Percentiles rank a stretch among this genome's conserved stretches.
Conservation (phyloP, 2,888 invertebrate genomes). For the Norana najaformis region DNA sequence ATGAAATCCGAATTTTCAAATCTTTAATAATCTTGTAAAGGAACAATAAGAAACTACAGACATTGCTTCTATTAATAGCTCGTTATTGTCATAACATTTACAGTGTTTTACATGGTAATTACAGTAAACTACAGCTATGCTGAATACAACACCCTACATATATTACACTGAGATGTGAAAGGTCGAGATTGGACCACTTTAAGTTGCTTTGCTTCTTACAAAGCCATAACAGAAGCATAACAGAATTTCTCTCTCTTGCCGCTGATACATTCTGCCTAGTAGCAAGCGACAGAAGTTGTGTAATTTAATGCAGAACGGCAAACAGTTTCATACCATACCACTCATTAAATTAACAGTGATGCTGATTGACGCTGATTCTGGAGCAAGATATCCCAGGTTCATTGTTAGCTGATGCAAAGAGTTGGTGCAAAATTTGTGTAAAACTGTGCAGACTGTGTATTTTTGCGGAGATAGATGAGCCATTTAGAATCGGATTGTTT, state of each 20-base stretch:
- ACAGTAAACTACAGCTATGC: neutral
- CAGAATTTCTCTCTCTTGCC: too few relatives aligned
- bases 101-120: neutral
- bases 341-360: too few relatives aligned
- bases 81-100: neutral
- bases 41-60: neutral
- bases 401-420: neutral
- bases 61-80: slow-evolving; percentile 3
- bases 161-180: slow-evolving; percentile 21
- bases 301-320: too few relatives aligned
- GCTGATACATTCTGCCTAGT: neutral
- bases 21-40: neutral
- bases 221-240: too few relatives aligned
- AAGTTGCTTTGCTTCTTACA: neutral
- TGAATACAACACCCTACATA: neutral
- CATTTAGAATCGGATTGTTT: neutral
- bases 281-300: too few relatives aligned
- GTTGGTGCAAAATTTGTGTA: neutral
- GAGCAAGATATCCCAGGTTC: too few relatives aligned
- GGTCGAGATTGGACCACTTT: slow-evolving; percentile 15
- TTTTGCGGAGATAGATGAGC: neutral
- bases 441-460: too few relatives aligned
- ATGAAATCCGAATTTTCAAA: neutral
- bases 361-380: too few relatives aligned
- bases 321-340: too few relatives aligned